Evolutionary conservation across 2,797 vertebrate genomes (phyloP).

Genomic region (Hylomyscus alleni): DNA sequence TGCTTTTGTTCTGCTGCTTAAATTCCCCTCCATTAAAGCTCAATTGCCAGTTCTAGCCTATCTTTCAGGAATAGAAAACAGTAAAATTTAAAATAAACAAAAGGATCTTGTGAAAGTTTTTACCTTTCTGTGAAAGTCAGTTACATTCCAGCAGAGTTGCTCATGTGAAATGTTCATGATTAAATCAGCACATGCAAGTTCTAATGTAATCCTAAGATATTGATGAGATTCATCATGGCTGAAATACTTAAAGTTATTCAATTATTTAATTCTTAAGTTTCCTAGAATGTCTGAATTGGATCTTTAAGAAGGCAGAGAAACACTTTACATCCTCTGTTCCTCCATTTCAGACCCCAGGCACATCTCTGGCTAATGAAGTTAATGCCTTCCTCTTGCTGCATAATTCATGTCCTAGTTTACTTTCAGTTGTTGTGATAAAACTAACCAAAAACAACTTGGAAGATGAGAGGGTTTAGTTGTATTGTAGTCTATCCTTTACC

Average conservation of each 20-base stretch:
- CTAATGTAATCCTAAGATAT: constrained; percentile 12
- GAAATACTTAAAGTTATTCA: constrained; percentile 82
- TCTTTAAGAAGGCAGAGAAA: constrained; percentile 55
- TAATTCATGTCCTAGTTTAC: constrained; percentile 40
- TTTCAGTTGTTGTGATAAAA: not conserved
- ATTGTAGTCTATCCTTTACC: no score
- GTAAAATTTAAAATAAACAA: not conserved
- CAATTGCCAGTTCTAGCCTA: not conserved
- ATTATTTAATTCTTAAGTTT: constrained; percentile 78
- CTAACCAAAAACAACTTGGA: not conserved
- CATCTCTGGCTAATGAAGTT: constrained; percentile 45
- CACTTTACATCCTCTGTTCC: constrained; percentile 62
- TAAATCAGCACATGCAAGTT: constrained; percentile 55
- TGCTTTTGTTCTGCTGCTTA: not conserved
- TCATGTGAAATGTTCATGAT: not conserved
- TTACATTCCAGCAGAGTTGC: not conserved
- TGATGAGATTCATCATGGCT: constrained; percentile 75
- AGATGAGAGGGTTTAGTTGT: not conserved
- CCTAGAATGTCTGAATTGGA: constrained; percentile 71
- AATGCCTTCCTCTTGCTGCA: constrained; percentile 48
- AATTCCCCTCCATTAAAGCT: not conserved
- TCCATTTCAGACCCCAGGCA: constrained; percentile 69
- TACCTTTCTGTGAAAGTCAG: not conserved
- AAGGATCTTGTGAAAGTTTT: constrained; percentile 10
- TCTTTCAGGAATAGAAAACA: not conserved